Base-by-base conservation (phyloP, 92 coral and sea anemone genomes). In the Epizoanthus rinbou region DNA sequence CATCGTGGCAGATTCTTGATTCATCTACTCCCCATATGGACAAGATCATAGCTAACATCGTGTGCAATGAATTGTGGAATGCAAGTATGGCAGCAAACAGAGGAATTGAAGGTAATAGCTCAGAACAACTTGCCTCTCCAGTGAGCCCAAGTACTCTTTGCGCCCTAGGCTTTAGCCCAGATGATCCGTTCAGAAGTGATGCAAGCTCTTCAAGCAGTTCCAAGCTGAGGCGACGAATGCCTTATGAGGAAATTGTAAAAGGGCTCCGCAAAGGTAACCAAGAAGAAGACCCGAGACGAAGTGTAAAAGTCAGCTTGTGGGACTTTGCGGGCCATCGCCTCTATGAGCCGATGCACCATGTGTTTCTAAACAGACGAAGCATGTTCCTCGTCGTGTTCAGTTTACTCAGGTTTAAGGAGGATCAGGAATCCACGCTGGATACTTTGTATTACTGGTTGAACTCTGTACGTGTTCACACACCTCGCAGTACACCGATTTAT, bases 271-370 rank as follows among this genome's bases (percentile, higher is more conserved):
- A 74, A 74, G 80, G 80, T 31, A 24, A 64, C 45, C 65, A 21
- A 50, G 45, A 56, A 24, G 65, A 74, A 74, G 80, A 74, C 24
- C 15, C 24, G 3, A 74, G 80, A 56, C 73, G 81, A 31, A 86
- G 81, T 47, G 86, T 80, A 24, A 81, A 86, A 22, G 86, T 86
- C 11, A 81, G 70, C 59, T 39, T 86, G 33, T 86, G 89, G 89
- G 89, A 86, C 62, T 86, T 86, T 74, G 89, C 89, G 9, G 89
- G 89, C 15, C 89, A 86, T 62, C 65, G 79, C 1, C 59, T 86
- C n/a, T 86, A 86, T 74, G 89, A 86, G 73, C 82, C 86, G 5
- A 86, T 86, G 89, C 89, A 86, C 73, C 89, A 86, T 57, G 63
- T 86, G 33, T 86, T 86, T 81, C 57, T 86, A 45, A 86, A 86